Base-by-base conservation (phyloP, 2,113 vertebrate species). In the Clupea harengus region DNA sequence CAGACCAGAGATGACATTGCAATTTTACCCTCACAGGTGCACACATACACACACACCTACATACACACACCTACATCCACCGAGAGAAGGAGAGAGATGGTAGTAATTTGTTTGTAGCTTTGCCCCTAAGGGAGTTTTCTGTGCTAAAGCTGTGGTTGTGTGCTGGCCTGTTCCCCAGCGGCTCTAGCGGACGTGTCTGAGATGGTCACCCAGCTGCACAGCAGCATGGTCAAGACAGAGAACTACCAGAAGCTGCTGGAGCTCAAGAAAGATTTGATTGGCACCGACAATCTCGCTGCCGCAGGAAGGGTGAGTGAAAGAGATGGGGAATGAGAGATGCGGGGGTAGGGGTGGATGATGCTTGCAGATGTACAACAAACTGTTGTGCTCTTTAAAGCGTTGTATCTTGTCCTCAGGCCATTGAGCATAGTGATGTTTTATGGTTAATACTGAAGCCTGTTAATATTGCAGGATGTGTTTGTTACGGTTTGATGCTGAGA, bases 191-290 rank as follows among this genome's bases (percentile, higher is more conserved):
- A 98, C 82, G 96, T 99, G 88, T 96, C 97, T 0, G 98, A 99
- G 91, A 94, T 99, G 94, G 97, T 96, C 89, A 96, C 96, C 2
- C 97, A 97, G 88, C 96, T 99, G 81, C 97, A 98, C 3, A 94
- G 95, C 81, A 96, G 94, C 46, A 96, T 99, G 92, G 94, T 98
- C 92, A 98, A 99, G 93, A 98, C 97, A 95, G 98, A 99, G 93
- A 99, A 99, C 89, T 97, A 97, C 93, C 98, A 99, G 95, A 99
- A 99, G 89, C 95, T 99, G 3, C 95, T 98, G 75, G 98, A 99
- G 91, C 95, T 99, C 87, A 98, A 97, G 93, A 99, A 99, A 89
- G 98, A 99, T 91, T 92, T 99, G 94, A 95, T 97, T 50, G 97
- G 97, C 88, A 93, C 97, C 2, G 97, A 99, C 94, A 97, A 96